Evolutionary conservation across 2,797 vertebrate genomes (phyloP).

Genomic region (Agapornis canus): DNA sequence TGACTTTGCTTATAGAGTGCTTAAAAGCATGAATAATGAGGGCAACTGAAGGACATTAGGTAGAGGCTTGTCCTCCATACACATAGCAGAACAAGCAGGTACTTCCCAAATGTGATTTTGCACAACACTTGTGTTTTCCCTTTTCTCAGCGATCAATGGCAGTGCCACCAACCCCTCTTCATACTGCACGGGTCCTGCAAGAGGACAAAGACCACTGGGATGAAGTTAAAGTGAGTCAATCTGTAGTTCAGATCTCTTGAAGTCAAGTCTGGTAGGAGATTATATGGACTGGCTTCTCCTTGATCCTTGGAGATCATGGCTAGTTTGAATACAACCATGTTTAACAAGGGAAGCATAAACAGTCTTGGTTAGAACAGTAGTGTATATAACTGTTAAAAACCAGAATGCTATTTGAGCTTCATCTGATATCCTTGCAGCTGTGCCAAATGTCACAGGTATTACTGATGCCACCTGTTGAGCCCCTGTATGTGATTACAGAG

Average conservation of each 20-base stretch:
- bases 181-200: slow-evolving; percentile 92
- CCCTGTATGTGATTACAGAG: not conserved
- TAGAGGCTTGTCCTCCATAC: not conserved
- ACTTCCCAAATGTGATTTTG: not conserved
- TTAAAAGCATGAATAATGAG: not conserved
- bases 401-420: not conserved
- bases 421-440: not conserved
- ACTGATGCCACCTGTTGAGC: not conserved
- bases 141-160: slow-evolving; percentile 87
- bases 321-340: not conserved
- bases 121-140: not conserved
- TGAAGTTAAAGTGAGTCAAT: slow-evolving; percentile 91
- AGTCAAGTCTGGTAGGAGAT: not conserved
- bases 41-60: not conserved
- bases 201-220: slow-evolving; percentile 98
- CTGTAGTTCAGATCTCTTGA: not conserved
- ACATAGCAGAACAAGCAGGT: not conserved
- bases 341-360: not conserved
- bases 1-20: not conserved
- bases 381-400: not conserved
- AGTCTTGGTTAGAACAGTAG: not conserved
- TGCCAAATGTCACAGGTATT: not conserved
- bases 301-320: not conserved
- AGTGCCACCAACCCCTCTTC: slow-evolving; percentile 93
- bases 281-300: not conserved